Conservation (phyloP, 2,888 invertebrate genomes). For the Torymus auratus region DNA sequence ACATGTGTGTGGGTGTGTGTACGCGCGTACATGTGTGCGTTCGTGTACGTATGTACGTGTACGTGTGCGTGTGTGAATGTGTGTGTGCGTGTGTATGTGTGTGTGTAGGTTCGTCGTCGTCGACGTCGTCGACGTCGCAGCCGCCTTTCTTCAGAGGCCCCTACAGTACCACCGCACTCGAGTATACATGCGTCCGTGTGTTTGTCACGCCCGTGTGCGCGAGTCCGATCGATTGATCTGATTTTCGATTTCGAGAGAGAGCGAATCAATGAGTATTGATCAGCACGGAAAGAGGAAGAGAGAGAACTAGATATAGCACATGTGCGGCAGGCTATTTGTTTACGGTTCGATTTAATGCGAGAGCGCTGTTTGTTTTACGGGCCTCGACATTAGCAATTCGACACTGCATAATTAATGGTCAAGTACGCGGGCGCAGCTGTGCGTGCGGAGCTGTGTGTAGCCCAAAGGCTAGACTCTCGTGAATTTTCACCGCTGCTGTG, state of each 20-base stretch:
- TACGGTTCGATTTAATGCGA: conserved; percentile 16
- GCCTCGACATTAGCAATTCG: conserved; percentile 42
- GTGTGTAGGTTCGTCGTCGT: conserved; percentile 40
- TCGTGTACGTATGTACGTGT: too few species aligned
- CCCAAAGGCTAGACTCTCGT: conserved; percentile 9
- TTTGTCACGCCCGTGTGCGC: too few species aligned
- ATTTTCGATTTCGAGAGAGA: too few species aligned
- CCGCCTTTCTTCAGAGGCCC: too few species aligned
- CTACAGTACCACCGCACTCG: too few species aligned
- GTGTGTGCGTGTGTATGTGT: conserved; percentile 57
- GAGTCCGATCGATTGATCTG: too few species aligned
- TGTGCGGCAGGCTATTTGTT: conserved; percentile 23
- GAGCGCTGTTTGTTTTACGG: not conserved
- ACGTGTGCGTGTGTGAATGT: too few species aligned
- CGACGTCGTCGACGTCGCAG: conserved; percentile 37
- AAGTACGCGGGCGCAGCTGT: not conserved
- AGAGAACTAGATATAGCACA: too few species aligned
- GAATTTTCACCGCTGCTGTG: not conserved
- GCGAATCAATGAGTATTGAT: too few species aligned
- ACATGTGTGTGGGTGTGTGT: conserved; percentile 58
- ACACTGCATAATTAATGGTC: conserved; percentile 43
- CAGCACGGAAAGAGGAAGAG: too few species aligned
- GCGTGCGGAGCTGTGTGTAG: not conserved
- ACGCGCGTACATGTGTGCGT: conserved; percentile 18
- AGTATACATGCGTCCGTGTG: too few species aligned